These are phyloP conservation scores for Rhea pennata DNA, from an alignment of 2,113 vertebrate genomes.

Conservation along the genomic window DNA sequence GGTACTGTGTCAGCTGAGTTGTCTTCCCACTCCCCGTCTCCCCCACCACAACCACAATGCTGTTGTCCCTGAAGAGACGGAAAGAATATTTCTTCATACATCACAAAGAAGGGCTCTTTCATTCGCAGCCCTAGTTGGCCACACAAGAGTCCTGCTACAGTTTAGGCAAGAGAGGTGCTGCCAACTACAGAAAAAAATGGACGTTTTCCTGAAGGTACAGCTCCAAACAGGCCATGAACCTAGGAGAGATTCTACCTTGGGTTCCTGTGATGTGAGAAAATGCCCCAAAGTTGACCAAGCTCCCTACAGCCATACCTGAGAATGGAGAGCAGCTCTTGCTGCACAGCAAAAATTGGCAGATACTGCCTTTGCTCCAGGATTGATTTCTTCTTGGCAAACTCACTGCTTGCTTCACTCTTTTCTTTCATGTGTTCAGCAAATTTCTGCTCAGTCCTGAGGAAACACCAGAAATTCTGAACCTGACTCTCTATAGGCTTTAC, in stretches of 20 bases:
- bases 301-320: constrained; percentile 82
- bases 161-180: neutral
- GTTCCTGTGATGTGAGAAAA: neutral
- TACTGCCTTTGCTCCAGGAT: constrained; percentile 96
- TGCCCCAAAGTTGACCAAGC: neutral
- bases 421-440: constrained; percentile 99
- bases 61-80: constrained; percentile 88
- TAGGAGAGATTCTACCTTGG: neutral
- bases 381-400: constrained; percentile 95
- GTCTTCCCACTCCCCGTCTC: constrained; percentile 98
- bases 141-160: neutral
- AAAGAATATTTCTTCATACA: neutral
- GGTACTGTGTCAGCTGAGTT: constrained; percentile 96
- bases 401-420: constrained; percentile 93
- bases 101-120: neutral
- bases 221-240: accelerated
- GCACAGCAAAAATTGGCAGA: constrained; percentile 95
- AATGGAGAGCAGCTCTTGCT: constrained; percentile 94
- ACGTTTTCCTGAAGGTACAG: neutral
- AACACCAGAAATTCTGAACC: neutral
- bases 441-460: constrained; percentile 92
- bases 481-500: neutral
- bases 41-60: constrained; percentile 97
- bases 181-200: neutral
- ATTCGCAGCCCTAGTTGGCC: neutral